phyloP scores from a whole-genome alignment of 2,888 invertebrate genomes.

The Branchellion lobata region DNA sequence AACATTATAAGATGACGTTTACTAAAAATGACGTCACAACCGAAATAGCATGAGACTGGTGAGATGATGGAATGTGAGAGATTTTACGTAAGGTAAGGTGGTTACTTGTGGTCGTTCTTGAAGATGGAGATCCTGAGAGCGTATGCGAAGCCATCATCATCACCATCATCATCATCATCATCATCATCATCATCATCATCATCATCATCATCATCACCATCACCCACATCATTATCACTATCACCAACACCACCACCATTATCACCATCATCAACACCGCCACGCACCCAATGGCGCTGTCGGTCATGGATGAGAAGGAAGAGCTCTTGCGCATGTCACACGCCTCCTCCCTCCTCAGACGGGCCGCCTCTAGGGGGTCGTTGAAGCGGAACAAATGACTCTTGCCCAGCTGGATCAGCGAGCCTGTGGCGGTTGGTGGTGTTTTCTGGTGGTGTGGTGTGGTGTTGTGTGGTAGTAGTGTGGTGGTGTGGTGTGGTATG shows the following conservation, averaged over 20 bases:
- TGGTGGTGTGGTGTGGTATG: too few species aligned
- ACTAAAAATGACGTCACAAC: background rate
- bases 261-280: constrained; percentile 50
- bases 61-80: background rate
- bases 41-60: too few species aligned
- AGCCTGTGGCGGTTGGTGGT: constrained; percentile 36
- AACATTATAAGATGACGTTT: background rate
- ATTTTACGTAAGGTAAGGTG: too few species aligned
- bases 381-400: constrained; percentile 53
- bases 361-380: constrained; percentile 51
- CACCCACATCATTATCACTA: too few species aligned
- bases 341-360: constrained; percentile 48
- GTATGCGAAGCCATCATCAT: background rate
- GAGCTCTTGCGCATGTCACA: constrained; percentile 51
- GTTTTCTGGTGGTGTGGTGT: too few species aligned
- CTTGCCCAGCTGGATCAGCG: constrained; percentile 50
- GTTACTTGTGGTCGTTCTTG: constrained; percentile 7
- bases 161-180: background rate
- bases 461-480: too few species aligned
- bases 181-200: too few species aligned
- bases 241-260: background rate
- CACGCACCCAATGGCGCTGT: constrained; percentile 53
- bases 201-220: too few species aligned
- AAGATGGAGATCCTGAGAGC: constrained; percentile 18
- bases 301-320: constrained; percentile 50